A percentile compares a stretch with the other conserved stretches of the same genome.
Evolutionary conservation across 2,113 vertebrate genomes (phyloP).

Genomic region (Colius striatus): DNA sequence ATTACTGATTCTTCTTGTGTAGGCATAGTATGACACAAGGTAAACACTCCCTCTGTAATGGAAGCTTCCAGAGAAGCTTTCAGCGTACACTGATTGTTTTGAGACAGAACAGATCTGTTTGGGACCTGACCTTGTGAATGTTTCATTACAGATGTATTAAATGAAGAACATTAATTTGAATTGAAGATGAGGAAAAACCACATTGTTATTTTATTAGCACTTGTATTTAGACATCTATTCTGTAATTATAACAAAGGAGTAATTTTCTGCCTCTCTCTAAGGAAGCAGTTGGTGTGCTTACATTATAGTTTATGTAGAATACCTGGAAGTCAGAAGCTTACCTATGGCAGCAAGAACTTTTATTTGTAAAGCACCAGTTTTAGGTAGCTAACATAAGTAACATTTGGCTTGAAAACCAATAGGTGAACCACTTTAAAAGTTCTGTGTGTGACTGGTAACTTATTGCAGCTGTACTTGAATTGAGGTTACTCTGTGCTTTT

Average conservation of each 20-base stretch:
- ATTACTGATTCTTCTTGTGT: background rate
- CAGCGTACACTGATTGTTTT: background rate
- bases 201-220: background rate
- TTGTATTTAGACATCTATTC: background rate
- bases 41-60: slow-evolving; percentile 1
- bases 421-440: background rate
- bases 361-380: background rate
- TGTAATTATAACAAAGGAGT: background rate
- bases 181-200: background rate
- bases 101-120: background rate
- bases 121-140: background rate
- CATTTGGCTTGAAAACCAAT: background rate
- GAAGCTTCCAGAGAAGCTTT: slow-evolving; percentile 27
- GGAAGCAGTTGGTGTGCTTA: background rate
- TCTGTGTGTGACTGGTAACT: background rate
- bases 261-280: background rate
- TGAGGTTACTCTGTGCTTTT: background rate
- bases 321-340: background rate
- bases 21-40: background rate
- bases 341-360: background rate
- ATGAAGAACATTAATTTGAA: background rate
- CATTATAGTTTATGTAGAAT: background rate
- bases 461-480: background rate
- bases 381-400: background rate
- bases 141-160: background rate